phyloP scores from a whole-genome alignment of 2,888 invertebrate genomes.

The Branchellion lobata region DNA sequence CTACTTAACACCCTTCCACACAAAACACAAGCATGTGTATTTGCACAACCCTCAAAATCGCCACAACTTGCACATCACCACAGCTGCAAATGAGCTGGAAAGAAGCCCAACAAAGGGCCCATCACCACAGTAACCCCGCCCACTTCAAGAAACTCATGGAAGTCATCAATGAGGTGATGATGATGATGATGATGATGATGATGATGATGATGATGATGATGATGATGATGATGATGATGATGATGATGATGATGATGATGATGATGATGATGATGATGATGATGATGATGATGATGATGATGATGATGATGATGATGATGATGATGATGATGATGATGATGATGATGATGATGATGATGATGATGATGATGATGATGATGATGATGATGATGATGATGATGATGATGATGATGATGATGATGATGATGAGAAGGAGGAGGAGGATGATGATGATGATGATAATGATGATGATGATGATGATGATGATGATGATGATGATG shows the following conservation, averaged over 20 bases:
- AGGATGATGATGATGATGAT: too few relatives aligned
- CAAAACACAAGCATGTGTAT: too few relatives aligned
- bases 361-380: not conserved
- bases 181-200: constrained; percentile 12
- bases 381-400: not conserved
- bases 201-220: constrained; percentile 13
- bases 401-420: not conserved
- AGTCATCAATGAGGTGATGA: not conserved
- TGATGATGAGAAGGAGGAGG: too few relatives aligned
- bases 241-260: constrained; percentile 17
- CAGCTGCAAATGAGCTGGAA: constrained; percentile 8
- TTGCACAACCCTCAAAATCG: too few relatives aligned
- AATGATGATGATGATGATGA: not conserved
- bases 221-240: constrained; percentile 34
- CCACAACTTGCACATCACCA: too few relatives aligned
- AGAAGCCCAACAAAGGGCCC: constrained; percentile 6
- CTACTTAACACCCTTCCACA: too few relatives aligned
- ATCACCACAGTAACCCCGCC: not conserved
- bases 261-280: constrained; percentile 29
- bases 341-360: not conserved
- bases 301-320: not conserved
- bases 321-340: constrained; percentile 13
- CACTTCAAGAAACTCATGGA: not conserved
- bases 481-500: not conserved
- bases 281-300: not conserved